Evolutionary conservation across 1,140 invertebrate species (phyloP), one percentile per base, ranked within the genome.

Genomic region (Diorhabda sublineata): DNA sequence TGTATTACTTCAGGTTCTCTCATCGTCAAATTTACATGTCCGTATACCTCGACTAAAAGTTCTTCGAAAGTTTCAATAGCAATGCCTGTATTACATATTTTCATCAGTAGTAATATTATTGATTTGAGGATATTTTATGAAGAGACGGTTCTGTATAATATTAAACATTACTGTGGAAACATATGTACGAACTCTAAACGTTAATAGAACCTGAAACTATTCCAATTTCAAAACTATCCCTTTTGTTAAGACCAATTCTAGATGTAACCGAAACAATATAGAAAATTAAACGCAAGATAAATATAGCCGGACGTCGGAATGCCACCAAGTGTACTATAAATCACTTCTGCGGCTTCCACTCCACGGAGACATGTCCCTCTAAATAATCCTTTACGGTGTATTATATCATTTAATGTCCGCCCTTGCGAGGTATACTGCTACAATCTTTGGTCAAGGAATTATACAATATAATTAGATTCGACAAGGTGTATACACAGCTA

Each of bases 361-460:
- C 62, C 62, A 26, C 5, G 9, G 45, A 47, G 62, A 64, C 45
- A 52, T 41, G 44, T 11, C 62, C 4, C 47, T 43, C 62, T 64
- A 64, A 64, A 64, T 64, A 64, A 64, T 64, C 62, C 62, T 64
- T 64, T 65, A 65, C 64, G 41, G 47, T 65, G 64, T 65, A 65
- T 65, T 65, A 65, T 65, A 65, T 65, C 64, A 65, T 65, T 65
- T 65, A 65, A 65, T 65, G 52, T 56, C 47, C 6, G 44, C 52
- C 4, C 26, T 52, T 52, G 47, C 47, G 42, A 58, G 58, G 52
- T 65, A 45, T 45, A 26, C 56, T 41, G 5, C 64, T 56, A 45
- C 64, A 65, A 56, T 65, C 64, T 58, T 65, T 47, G 64, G 64
- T 8, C n/a, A n/a, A n/a, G 47, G 47, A 52, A 3, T 6, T 52